Conservation (phyloP, 2,113 vertebrate genomes). For the Carassius auratus region DNA sequence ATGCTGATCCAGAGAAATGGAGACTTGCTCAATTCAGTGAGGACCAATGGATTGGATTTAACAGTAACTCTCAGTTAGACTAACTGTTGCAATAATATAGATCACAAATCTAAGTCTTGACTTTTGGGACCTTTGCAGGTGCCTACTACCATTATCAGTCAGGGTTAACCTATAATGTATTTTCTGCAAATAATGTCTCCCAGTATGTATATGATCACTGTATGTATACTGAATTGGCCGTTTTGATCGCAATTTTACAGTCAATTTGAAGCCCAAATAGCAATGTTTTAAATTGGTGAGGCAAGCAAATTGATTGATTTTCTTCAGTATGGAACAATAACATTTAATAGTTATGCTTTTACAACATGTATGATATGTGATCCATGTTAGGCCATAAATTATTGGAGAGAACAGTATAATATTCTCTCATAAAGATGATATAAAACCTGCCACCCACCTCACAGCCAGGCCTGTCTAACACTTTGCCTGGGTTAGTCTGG, state of each 20-base stretch:
- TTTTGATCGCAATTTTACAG: neutral
- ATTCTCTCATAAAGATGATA: slow-evolving; percentile 30
- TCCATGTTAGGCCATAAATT: slow-evolving; percentile 15
- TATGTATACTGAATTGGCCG: neutral
- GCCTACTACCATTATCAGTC: neutral
- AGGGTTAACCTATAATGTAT: neutral
- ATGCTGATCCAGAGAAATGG: neutral
- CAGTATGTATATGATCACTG: neutral
- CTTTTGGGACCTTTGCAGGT: neutral
- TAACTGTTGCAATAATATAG: neutral
- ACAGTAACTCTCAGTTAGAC: neutral
- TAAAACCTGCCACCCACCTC: slow-evolving; percentile 18
- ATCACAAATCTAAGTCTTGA: neutral
- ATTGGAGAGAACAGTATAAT: slow-evolving; percentile 18
- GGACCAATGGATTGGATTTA: neutral
- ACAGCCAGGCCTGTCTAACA: neutral
- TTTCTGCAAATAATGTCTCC: neutral
- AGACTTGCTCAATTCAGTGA: neutral
- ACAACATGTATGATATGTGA: slow-evolving; percentile 30
- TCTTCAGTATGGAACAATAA: neutral
- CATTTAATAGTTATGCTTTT: slow-evolving; percentile 21
- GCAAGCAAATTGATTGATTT: slow-evolving; percentile 14
- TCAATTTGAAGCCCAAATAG: neutral
- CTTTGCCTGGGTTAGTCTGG: slow-evolving; percentile 21
- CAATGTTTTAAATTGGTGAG: neutral